These are phyloP conservation scores for Drosophila mimica DNA, from an alignment of 2,888 invertebrate species.

Conservation along the genomic window DNA sequence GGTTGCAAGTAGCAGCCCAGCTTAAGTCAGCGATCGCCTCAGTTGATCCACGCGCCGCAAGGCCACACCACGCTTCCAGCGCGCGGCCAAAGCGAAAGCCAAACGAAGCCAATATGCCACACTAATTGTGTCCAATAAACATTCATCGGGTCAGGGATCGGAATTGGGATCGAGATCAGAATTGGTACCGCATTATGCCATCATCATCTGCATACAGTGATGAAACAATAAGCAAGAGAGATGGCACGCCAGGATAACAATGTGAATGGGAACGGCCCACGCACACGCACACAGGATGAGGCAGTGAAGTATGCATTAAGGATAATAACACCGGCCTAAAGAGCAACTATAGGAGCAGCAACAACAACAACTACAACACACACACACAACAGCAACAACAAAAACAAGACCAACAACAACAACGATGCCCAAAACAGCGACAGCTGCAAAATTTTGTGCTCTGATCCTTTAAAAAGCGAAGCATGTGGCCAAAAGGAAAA, in stretches of 20 bases:
- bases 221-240: conserved; percentile 77
- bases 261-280: conserved; percentile 64
- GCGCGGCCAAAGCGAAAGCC: conserved; percentile 51
- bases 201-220: conserved; percentile 80
- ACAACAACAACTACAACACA: conserved; percentile 37
- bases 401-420: conserved; percentile 36
- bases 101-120: conserved; percentile 73
- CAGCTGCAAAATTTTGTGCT: conserved; percentile 82
- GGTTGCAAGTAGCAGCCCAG: conserved; percentile 37
- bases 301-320: conserved; percentile 81
- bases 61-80: conserved; percentile 58
- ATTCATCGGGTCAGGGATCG: conserved; percentile 59
- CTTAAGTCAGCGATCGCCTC: conserved; percentile 33
- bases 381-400: conserved; percentile 16
- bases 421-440: conserved; percentile 74
- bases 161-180: conserved; percentile 21
- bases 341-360: conserved; percentile 59
- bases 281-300: conserved; percentile 74
- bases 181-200: conserved; percentile 68
- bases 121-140: conserved; percentile 80
- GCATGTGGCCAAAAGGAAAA: conserved; percentile 83
- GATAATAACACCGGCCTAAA: conserved; percentile 78
- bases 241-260: conserved; percentile 79
- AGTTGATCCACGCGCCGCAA: conserved; percentile 50
- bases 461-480: conserved; percentile 81